Evolutionary conservation across 1,140 invertebrate genomes (phyloP).

Genomic region (Atta colombica): DNA sequence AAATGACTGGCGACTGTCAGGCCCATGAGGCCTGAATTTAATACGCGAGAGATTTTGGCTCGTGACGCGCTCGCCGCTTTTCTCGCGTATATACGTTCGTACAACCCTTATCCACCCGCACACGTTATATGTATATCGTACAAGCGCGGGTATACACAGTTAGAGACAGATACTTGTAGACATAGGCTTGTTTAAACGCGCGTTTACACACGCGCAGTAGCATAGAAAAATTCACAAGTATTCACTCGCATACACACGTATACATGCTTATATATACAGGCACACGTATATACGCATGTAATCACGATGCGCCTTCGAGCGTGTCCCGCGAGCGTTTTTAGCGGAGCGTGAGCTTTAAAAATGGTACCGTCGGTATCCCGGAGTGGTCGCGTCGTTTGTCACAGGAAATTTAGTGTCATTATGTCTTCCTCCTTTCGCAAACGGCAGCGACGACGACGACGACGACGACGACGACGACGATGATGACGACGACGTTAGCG

Average conservation of each 20-base stretch:
- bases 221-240: not conserved
- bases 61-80: constrained; percentile 7
- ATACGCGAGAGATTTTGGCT: constrained; percentile 43
- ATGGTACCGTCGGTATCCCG: constrained; percentile 45
- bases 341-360: constrained; percentile 62
- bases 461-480: not conserved
- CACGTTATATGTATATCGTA: not conserved
- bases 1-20: constrained; percentile 54
- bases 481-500: not conserved
- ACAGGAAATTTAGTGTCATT: constrained; percentile 70
- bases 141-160: no score
- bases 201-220: not conserved
- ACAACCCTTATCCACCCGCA: not conserved
- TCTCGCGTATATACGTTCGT: constrained; percentile 25
- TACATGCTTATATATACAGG: not conserved
- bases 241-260: not conserved
- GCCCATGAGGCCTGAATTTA: constrained; percentile 53
- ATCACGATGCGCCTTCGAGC: constrained; percentile 30
- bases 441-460: constrained; percentile 6
- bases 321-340: constrained; percentile 56
- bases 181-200: not conserved
- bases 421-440: constrained; percentile 43
- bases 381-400: constrained; percentile 46
- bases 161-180: constrained; percentile 7
- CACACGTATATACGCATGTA: not conserved